Conservation (phyloP, 2,797 vertebrate species). For the Sebastes iracundus region DNA sequence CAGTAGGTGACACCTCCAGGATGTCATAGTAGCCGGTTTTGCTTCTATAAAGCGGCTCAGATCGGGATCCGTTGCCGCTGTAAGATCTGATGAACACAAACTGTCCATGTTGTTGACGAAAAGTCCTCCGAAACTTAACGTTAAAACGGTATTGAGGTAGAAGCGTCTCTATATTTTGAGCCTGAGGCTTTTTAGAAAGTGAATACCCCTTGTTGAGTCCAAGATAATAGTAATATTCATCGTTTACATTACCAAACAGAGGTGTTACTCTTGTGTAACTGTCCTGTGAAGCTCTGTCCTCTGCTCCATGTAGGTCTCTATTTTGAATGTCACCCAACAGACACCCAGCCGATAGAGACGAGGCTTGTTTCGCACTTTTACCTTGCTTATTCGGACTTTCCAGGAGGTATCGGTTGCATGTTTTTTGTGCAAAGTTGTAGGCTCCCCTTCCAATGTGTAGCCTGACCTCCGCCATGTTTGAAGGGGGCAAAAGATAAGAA, state of each 20-base stretch:
- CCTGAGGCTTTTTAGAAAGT: accelerated
- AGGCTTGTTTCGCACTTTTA: accelerated
- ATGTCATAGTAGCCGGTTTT: slow-evolving; percentile 87
- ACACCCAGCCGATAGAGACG: background rate
- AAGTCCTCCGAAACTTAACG: background rate
- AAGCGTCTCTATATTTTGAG: accelerated
- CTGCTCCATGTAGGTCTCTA: background rate
- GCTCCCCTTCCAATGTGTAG: background rate
- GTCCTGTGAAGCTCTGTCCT: background rate
- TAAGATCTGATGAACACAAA: slow-evolving; percentile 39
- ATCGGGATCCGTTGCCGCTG: slow-evolving; percentile 3
- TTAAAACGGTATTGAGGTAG: accelerated
- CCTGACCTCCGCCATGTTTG: slow-evolving; percentile 76
- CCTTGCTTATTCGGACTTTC: accelerated
- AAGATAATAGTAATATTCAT: accelerated
- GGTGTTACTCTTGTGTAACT: slow-evolving; percentile 16
- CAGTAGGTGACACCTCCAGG: slow-evolving; percentile 78
- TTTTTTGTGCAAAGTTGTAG: slow-evolving; percentile 4
- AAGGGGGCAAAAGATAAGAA: background rate
- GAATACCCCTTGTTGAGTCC: too few species aligned
- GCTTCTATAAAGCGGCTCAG: slow-evolving; percentile 66
- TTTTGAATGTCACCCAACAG: background rate
- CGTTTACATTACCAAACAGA: accelerated
- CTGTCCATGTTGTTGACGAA: background rate
- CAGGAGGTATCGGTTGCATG: background rate